These are phyloP conservation scores for Bubalus kerabau DNA, from an alignment of 2,113 vertebrate species.

Conservation along the genomic window DNA sequence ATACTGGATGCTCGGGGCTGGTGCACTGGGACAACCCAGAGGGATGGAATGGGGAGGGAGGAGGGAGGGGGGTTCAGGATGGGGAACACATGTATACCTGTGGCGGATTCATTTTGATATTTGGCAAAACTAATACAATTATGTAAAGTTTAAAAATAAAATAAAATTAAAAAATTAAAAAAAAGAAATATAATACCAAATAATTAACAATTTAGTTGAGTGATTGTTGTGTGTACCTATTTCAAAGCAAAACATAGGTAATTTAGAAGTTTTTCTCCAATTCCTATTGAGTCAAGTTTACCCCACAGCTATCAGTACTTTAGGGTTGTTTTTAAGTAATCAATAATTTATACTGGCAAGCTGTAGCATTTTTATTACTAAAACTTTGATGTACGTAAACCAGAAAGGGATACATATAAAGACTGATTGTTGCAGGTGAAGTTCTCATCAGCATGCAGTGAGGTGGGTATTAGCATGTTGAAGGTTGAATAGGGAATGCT, in stretches of 20 bases:
- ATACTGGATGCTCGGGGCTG: too few relatives aligned
- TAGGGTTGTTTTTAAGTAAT: neutral
- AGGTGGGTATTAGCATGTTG: neutral
- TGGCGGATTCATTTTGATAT: too few relatives aligned
- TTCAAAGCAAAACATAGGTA: neutral
- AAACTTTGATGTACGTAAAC: fast-evolving
- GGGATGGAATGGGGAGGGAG: too few relatives aligned
- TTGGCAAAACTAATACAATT: too few relatives aligned
- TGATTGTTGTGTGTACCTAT: neutral
- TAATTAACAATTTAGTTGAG: neutral
- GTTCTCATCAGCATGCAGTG: neutral
- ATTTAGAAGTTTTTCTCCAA: neutral
- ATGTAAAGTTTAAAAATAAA: too few relatives aligned
- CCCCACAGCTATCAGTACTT: neutral
- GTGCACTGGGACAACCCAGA: too few relatives aligned
- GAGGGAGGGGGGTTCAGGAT: too few relatives aligned
- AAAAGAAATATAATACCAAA: neutral
- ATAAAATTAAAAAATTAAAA: too few relatives aligned
- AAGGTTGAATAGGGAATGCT: neutral
- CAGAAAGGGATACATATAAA: neutral
- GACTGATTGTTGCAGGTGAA: neutral
- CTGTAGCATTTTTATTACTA: neutral
- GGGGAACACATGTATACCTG: too few relatives aligned
- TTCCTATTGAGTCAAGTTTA: neutral
- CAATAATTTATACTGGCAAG: neutral